A percentile compares a stretch with the other conserved stretches of the same genome.
Evolutionary conservation across 2,888 invertebrate genomes (phyloP).

Genomic region (Aphodius granarius): DNA sequence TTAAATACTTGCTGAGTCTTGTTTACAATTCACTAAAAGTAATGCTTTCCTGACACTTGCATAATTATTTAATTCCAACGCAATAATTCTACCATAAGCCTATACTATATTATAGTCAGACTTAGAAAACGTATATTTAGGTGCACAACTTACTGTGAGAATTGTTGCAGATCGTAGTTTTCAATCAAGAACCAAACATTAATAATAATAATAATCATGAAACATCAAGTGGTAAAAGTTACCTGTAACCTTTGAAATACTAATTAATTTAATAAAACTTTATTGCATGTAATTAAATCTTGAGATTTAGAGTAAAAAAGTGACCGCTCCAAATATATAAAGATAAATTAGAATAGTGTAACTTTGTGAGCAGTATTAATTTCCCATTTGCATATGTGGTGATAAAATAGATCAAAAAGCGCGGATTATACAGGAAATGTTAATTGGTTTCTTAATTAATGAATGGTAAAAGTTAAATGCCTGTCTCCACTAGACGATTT

Average conservation of each 20-base stretch:
- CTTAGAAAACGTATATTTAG: neutral
- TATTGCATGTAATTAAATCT: conserved; percentile 2
- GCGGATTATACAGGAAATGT: neutral
- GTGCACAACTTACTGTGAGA: neutral
- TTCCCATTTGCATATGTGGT: neutral
- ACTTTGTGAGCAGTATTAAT: neutral
- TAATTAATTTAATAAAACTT: neutral
- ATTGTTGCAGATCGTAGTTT: no score
- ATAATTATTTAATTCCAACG: neutral
- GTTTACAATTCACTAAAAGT: neutral
- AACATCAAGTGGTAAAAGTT: neutral
- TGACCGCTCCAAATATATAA: neutral
- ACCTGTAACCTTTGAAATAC: neutral
- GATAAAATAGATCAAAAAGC: neutral
- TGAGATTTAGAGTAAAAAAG: neutral
- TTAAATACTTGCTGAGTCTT: neutral
- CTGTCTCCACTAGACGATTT: neutral
- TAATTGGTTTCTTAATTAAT: neutral
- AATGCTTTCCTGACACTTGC: neutral
- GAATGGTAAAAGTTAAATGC: neutral
- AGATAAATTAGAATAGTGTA: neutral
- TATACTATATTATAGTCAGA: neutral
- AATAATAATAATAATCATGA: neutral
- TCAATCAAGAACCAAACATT: no score
- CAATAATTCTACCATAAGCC: neutral